Conservation (phyloP, 2,888 invertebrate species). For the Copidosoma aretas region DNA sequence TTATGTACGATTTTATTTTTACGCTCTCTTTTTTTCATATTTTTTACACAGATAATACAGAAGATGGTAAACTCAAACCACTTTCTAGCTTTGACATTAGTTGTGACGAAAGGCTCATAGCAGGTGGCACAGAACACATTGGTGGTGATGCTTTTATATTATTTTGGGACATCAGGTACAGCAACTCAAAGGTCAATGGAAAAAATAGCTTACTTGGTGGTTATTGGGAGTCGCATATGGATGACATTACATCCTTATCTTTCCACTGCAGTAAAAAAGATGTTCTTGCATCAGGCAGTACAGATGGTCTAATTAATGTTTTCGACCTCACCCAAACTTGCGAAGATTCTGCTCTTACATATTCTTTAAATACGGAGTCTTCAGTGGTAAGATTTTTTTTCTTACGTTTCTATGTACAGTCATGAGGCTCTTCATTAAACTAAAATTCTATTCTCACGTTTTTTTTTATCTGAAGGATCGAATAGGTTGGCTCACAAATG, state of each 20-base stretch:
- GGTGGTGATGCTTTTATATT: conserved; percentile 76
- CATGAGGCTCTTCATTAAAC: background rate
- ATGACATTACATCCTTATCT: conserved; percentile 72
- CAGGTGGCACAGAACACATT: conserved; percentile 77
- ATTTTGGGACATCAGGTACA: conserved; percentile 79
- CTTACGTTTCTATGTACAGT: background rate
- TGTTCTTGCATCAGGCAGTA: conserved; percentile 76
- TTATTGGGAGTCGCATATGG: conserved; percentile 84
- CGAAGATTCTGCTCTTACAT: conserved; percentile 82
- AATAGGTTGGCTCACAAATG: conserved; percentile 62
- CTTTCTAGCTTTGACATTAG: conserved; percentile 79
- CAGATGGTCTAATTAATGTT: conserved; percentile 85
- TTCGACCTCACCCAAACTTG: conserved; percentile 76
- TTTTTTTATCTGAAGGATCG: conserved; percentile 54
- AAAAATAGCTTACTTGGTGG: conserved; percentile 70
- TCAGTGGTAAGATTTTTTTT: conserved; percentile 67
- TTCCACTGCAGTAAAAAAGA: conserved; percentile 76
- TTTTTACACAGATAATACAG: conserved; percentile 51
- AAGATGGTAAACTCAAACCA: conserved; percentile 65
- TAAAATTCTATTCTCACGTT: background rate
- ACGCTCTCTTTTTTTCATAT: conserved; percentile 55
- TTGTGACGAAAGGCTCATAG: conserved; percentile 72
- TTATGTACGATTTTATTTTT: background rate
- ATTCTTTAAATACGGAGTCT: conserved; percentile 80
- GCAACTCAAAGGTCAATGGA: conserved; percentile 59